A percentile compares a stretch with the other conserved stretches of the same genome.
Evolutionary conservation across 2,888 invertebrate species (phyloP).

Genomic region (Chaetogeoica ovagalla): DNA sequence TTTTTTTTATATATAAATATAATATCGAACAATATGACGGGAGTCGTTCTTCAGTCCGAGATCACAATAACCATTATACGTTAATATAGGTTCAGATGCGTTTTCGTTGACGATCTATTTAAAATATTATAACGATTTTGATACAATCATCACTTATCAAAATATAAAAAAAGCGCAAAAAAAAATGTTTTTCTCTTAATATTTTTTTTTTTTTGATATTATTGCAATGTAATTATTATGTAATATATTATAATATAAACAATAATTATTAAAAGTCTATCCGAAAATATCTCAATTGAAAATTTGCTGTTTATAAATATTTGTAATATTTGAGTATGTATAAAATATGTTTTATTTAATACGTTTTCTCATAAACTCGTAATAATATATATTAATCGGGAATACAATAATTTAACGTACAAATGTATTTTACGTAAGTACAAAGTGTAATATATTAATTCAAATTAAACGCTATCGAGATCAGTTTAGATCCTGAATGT

Average conservation of each 20-base stretch:
- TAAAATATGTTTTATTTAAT: conserved; percentile 22
- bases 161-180: too few species aligned
- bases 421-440: not conserved
- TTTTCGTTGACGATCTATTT: not conserved
- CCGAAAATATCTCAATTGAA: too few species aligned
- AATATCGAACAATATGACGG: conserved; percentile 21
- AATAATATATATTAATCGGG: conserved; percentile 22
- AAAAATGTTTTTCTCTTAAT: too few species aligned
- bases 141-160: too few species aligned
- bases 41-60: not conserved
- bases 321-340: not conserved
- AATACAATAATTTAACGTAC: conserved; percentile 9
- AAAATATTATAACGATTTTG: not conserved
- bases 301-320: not conserved
- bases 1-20: conserved; percentile 34
- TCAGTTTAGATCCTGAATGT: too few species aligned
- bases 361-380: conserved; percentile 22
- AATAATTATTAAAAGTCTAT: too few species aligned
- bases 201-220: too few species aligned
- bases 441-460: not conserved
- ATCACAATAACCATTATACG: conserved; percentile 6
- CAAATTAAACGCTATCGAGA: conserved; percentile 1
- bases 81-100: not conserved
- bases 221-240: too few species aligned
- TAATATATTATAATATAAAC: too few species aligned